Evolutionary conservation across 2,888 invertebrate genomes (phyloP), one percentile per base, ranked within the genome.

Genomic region (Pteria penguin): DNA sequence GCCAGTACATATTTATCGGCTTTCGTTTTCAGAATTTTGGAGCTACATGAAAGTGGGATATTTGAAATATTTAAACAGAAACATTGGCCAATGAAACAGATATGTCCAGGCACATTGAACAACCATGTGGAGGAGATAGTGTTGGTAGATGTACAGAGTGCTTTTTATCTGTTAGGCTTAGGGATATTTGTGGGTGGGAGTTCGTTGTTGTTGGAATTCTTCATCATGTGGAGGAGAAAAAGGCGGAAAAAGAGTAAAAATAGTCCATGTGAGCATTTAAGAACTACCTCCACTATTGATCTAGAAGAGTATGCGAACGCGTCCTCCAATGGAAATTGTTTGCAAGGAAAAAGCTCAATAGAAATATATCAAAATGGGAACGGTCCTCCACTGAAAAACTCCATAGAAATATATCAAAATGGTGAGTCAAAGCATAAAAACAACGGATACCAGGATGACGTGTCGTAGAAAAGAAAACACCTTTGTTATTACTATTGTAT

Each of bases 41-140:
- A 78, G 5, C 82, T 87, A 29, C 83, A 84, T 54, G 87, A 87
- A 70, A 86, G 86, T 27, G 87, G 87, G 1, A 61, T 87, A 22
- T 62, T 86, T 2, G 86, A 86, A 31, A 83, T 86, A 3, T 87
- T 86, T 85, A 82, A 85, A 67, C 72, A 82, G 54, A 69, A 76
- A 45, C 85, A 84, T 83, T 87, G 87, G 87, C 84, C 86, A 0
- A 82, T 82, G 32, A 65, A 79, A 2, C 81, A 73, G 27, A 80
- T 82, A 57, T 84, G 85, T 69, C 75, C 68, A 22, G 83, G 82
- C 8, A 66, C 76, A 1, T 72, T 84, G 2, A 71, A 82, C n/a
- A 80, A 83, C 5, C 80, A 82, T 29, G 81, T 86, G 1, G 82
- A 82, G 57, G 76, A 83, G 4, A 84, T 87, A 27, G 74, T 70